phyloP scores from a whole-genome alignment of 1,140 invertebrate species.

The Melanaphis sacchari region DNA sequence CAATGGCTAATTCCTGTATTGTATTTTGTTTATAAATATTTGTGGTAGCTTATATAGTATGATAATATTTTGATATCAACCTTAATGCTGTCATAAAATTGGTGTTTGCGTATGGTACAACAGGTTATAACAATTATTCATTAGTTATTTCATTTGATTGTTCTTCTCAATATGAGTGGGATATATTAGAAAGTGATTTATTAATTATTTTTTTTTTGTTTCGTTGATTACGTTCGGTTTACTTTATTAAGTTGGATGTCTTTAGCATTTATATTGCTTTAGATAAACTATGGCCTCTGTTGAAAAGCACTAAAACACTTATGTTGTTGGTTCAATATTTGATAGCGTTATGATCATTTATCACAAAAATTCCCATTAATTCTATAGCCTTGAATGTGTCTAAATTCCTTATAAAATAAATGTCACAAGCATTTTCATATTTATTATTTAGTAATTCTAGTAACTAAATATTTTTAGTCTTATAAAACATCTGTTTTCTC shows the following conservation, averaged over 20 bases:
- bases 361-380: background rate
- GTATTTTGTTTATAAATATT: background rate
- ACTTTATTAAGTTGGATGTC: background rate
- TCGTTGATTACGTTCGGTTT: background rate
- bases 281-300: background rate
- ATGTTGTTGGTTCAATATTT: background rate
- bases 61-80: background rate
- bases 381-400: background rate
- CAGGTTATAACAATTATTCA: background rate
- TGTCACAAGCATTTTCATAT: background rate
- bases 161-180: background rate
- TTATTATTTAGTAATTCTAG: background rate
- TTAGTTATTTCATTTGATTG: background rate
- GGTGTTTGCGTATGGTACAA: background rate
- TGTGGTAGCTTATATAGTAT: background rate
- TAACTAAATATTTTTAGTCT: background rate
- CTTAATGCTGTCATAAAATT: background rate
- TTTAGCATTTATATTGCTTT: background rate
- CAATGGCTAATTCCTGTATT: background rate
- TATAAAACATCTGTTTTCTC: background rate
- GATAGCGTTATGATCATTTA: background rate
- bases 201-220: background rate
- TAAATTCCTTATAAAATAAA: background rate
- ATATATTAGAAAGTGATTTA: background rate
- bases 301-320: background rate